Evolutionary conservation across 1,140 invertebrate species (phyloP).

Genomic region (Lasioglossum albipes): DNA sequence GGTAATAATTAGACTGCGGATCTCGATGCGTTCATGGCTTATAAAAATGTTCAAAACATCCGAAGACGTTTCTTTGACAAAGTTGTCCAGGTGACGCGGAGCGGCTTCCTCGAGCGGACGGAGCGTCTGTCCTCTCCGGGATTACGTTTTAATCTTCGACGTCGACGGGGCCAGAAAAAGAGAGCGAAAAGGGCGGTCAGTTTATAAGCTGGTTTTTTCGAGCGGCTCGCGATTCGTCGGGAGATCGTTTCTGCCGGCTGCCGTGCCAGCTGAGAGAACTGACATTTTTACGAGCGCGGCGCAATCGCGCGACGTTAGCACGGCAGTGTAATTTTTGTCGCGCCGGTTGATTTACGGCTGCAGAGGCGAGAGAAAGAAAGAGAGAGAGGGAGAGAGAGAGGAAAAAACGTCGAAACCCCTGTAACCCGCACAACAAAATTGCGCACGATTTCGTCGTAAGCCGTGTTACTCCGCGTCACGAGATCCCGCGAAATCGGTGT

Average conservation of each 20-base stretch:
- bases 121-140: neutral
- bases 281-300: constrained; percentile 43
- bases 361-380: neutral
- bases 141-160: constrained; percentile 4
- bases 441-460: neutral
- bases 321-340: constrained; percentile 23
- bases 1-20: too few species aligned
- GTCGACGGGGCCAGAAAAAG: neutral
- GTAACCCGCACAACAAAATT: neutral
- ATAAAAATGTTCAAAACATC: too few species aligned
- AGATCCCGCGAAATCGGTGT: neutral
- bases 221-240: neutral
- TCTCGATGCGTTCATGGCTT: too few species aligned
- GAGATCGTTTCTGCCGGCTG: constrained; percentile 8
- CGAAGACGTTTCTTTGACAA: too few species aligned
- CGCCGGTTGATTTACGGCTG: constrained; percentile 30
- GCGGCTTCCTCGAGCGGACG: too few species aligned
- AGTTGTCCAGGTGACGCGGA: too few species aligned
- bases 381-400: too few species aligned
- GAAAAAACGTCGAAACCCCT: too few species aligned
- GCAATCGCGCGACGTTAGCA: constrained; percentile 38
- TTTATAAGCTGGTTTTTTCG: constrained; percentile 11
- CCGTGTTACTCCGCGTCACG: too few species aligned
- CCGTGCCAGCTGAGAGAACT: neutral
- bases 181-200: constrained; percentile 5